Evolutionary conservation across 2,113 vertebrate genomes (phyloP).

Genomic region (Callopanchax toddi): DNA sequence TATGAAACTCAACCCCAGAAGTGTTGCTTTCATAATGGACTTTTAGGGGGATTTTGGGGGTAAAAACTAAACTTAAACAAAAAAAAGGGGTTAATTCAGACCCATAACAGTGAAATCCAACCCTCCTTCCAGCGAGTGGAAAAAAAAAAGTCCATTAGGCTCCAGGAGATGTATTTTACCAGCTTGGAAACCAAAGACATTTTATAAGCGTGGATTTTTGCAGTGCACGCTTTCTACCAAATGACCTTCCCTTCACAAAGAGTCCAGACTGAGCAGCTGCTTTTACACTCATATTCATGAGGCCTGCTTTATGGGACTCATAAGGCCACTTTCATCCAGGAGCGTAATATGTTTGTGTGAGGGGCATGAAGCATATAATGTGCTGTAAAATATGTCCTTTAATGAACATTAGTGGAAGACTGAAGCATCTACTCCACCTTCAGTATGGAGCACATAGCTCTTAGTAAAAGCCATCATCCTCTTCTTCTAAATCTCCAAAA

Average conservation of each 20-base stretch:
- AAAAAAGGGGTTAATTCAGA: conserved; percentile 50
- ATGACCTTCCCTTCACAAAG: conserved; percentile 80
- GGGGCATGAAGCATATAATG: conserved; percentile 93
- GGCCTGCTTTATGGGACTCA: conserved; percentile 90
- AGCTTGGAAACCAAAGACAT: conserved; percentile 62
- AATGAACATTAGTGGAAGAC: conserved; percentile 87
- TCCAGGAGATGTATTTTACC: conserved; percentile 59
- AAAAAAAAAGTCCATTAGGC: conserved; percentile 57
- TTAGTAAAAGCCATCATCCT: conserved; percentile 48
- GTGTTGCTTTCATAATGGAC: conserved; percentile 46
- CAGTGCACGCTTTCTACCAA: conserved; percentile 76
- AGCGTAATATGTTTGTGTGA: conserved; percentile 92
- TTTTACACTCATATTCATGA: conserved; percentile 90
- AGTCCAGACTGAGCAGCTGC: conserved; percentile 85
- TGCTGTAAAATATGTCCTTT: conserved; percentile 92
- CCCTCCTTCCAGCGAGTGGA: conserved; percentile 24
- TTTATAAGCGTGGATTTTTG: conserved; percentile 68
- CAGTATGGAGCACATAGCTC: conserved; percentile 73
- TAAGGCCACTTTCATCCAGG: conserved; percentile 89
- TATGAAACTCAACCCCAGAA: conserved; percentile 45
- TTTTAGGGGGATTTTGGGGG: conserved; percentile 11
- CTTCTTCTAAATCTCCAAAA: conserved; percentile 7
- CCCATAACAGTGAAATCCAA: conserved; percentile 40
- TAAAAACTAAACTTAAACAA: conserved; percentile 45
- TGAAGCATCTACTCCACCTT: conserved; percentile 74